Conservation (phyloP, 2,888 invertebrate genomes). For the Calliopum simillimum region DNA sequence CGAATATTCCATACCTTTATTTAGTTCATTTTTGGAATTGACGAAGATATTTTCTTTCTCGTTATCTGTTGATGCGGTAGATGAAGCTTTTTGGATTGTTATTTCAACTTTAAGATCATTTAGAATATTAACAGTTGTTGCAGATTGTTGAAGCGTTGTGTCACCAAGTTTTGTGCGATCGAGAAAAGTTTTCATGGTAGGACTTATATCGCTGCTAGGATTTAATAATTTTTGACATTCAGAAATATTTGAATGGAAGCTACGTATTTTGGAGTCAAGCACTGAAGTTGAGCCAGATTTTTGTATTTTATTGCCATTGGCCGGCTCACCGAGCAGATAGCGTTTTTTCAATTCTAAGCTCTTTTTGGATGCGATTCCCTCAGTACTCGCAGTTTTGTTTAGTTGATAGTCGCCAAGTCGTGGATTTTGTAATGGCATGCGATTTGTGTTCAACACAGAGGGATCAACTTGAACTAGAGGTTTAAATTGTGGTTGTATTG, state of each 20-base stretch:
- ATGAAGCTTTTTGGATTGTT: conserved; percentile 61
- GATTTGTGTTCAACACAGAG: conserved; percentile 60
- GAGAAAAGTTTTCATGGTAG: conserved; percentile 77
- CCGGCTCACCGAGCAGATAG: conserved; percentile 81
- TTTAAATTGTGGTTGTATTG: conserved; percentile 64
- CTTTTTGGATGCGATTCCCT: conserved; percentile 88
- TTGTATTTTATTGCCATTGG: conserved; percentile 76
- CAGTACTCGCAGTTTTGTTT: conserved; percentile 86
- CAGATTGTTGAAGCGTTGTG: conserved; percentile 46
- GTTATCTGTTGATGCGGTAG: conserved; percentile 59
- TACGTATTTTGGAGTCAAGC: conserved; percentile 85
- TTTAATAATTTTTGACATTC: conserved; percentile 89
- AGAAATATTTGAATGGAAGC: conserved; percentile 85
- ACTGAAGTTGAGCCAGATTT: conserved; percentile 87
- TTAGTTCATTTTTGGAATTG: conserved; percentile 65
- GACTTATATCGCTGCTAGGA: conserved; percentile 78
- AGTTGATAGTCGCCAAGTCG: conserved; percentile 81
- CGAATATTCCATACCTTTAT: conserved; percentile 64
- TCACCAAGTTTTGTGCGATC: conserved; percentile 66
- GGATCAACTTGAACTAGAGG: conserved; percentile 68
- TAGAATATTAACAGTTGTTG: conserved; percentile 56
- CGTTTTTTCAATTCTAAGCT: conserved; percentile 88
- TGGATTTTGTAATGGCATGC: conserved; percentile 70
- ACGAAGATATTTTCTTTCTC: conserved; percentile 67
- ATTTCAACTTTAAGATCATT: conserved; percentile 62